Evolutionary conservation across 2,888 invertebrate species (phyloP), one percentile per base, ranked within the genome.

Genomic region (Tortricodes alternella): DNA sequence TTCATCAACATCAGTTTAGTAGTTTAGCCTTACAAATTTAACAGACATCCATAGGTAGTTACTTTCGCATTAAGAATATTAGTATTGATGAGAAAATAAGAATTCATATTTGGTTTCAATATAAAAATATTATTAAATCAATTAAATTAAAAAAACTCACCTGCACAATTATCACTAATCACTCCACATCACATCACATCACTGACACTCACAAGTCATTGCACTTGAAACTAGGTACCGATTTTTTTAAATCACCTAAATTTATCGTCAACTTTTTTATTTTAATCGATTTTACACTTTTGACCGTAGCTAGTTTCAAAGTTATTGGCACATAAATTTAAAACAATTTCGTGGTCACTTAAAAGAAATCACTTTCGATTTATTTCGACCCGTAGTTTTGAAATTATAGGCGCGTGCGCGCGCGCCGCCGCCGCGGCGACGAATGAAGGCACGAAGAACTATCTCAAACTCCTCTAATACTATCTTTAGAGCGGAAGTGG

Each of bases 401-500:
- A n/a, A n/a, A n/a, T n/a, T n/a, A n/a, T 5, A 61, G 66, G 68
- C 73, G 80, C 87, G 89, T 81, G 85, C 87, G 87, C 81, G 73
- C 84, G 59, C 74, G 69, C 68, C 82, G 86, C 82, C 73, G 67
- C 73, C 89, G 74, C 80, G 72, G 74, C 85, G 71, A 74, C 89
- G 89, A 90, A 88, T 90, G 89, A 86, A 82, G 80, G 83, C 81
- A 64, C 78, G 68, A 76, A 87, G 85, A 88, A 88, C 86, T 88
- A 86, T 88, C 88, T 85, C 88, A 88, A 88, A 83, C 76, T 85
- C 85, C 82, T 87, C 85, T 86, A 85, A 86, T 85, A 85, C 78
- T 44, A 43, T 49, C 46, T 39, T 57, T 44, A 59, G 51, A 53
- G 58, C 64, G 72, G 71, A 72, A 73, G 70, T 70, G 71, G 71